A percentile compares a stretch with the other conserved stretches of the same genome.
Evolutionary conservation across 2,797 vertebrate species (phyloP).

Genomic region (Leptoclinus maculatus): DNA sequence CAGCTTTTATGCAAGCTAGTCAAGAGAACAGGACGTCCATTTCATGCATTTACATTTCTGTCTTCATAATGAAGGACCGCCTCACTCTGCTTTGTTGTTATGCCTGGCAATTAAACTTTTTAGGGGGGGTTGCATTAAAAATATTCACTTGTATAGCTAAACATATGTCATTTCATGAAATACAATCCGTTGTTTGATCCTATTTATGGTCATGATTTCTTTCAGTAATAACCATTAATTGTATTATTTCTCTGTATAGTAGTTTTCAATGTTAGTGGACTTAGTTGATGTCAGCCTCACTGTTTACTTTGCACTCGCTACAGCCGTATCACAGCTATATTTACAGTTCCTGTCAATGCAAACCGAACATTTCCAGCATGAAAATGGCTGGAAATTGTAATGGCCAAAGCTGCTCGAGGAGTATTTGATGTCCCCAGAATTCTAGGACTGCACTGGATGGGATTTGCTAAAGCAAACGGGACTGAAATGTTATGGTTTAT

Average conservation of each 20-base stretch:
- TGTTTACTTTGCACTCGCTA: not conserved
- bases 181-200: not conserved
- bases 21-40: slow-evolving; percentile 24
- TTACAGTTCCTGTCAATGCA: slow-evolving; percentile 4
- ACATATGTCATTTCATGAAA: not conserved
- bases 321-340: slow-evolving; percentile 1
- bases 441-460: not conserved
- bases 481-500: not conserved
- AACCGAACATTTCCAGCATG: not conserved
- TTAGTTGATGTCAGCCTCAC: not conserved
- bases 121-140: not conserved
- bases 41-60: slow-evolving; percentile 46
- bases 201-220: not conserved
- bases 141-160: not conserved
- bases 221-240: not conserved
- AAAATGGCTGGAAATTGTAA: too few species aligned
- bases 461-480: not conserved
- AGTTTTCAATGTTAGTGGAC: not conserved
- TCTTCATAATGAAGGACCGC: not conserved
- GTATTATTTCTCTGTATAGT: not conserved
- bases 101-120: not conserved
- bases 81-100: not conserved
- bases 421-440: not conserved
- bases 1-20: slow-evolving; percentile 42
- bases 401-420: not conserved